Base-by-base conservation (phyloP, 2,113 vertebrate genomes). In the Rallus limicola region DNA sequence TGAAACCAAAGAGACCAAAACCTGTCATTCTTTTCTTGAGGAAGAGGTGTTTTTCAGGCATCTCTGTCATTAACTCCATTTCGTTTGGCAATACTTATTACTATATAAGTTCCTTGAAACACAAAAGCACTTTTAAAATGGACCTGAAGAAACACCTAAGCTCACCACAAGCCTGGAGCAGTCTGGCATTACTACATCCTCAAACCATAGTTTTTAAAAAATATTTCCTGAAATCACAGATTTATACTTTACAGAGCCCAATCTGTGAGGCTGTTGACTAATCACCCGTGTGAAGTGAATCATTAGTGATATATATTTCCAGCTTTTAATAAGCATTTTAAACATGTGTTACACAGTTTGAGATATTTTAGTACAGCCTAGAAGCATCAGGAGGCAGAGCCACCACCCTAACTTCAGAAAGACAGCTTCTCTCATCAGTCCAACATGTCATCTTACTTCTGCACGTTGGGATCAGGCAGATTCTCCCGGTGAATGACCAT, bases 401-500 rank as follows among this genome's bases (percentile, higher is more conserved):
- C 44, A n/a, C 48, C 60, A 58, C 17, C 17, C 18, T 23, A 50
- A 36, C 23, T 52, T 59, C 14, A 58, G 44, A 36, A 46, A 75
- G 44, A 28, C 16, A 71, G 42, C 59, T 79, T 42, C 69, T 11
- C 7, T 31, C 62, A 72, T 80, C 28, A 26, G 6, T 29, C n/a
- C 70, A 79, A 68, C 9, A 26, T 2, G 3, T 52, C 67, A 31
- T 81, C 98, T 99, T 98, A 99, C 99, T 99, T 99, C 96, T 99
- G 99, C 92, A 99, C 99, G 0, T 99, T 98, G 16, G 99, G 99
- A 97, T 99, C 99, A 0, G 99, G 99, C 72, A 99, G 98, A 97
- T 99, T 99, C 97, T 99, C 99, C 6, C 99, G 97, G 97, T 99
- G 99, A 96, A 99, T 99, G 93, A 99, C 99, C 98, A 99, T 99